Percentiles rank a stretch among this genome's conserved stretches.
Conservation (phyloP, 1,140 invertebrate genomes). For the Cylas formicarius region DNA sequence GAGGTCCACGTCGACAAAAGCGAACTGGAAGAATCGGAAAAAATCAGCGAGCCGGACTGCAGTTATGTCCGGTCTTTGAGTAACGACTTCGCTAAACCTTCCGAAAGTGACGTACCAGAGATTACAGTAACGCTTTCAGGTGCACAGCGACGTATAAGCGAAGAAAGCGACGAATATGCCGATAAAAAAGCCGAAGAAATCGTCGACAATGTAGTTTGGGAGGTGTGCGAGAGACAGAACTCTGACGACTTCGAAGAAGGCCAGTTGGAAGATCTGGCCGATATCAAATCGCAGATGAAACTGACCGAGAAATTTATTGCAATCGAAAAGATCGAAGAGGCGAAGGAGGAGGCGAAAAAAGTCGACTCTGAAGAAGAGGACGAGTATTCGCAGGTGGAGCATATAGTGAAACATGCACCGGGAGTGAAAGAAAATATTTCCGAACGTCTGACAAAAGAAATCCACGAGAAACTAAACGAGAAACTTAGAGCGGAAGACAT, state of each 20-base stretch:
- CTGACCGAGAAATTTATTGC: conserved; percentile 14
- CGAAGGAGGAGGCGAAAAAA: conserved; percentile 5
- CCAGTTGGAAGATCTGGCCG: conserved; percentile 24
- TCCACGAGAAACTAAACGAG: conserved; percentile 17
- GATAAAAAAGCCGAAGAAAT: conserved; percentile 49
- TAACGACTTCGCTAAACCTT: conserved; percentile 27
- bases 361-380: conserved; percentile 7
- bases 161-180: conserved; percentile 37
- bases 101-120: conserved; percentile 36
- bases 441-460: conserved; percentile 15
- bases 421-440: conserved; percentile 18
- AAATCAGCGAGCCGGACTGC: conserved; percentile 41
- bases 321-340: conserved; percentile 6
- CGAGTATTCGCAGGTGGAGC: conserved; percentile 9
- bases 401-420: conserved; percentile 8
- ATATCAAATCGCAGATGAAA: conserved; percentile 11
- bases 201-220: conserved; percentile 55
- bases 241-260: conserved; percentile 32
- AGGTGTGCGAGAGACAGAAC: conserved; percentile 46
- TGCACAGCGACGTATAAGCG: conserved; percentile 38
- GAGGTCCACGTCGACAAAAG: conserved; percentile 49
- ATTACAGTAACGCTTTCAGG: conserved; percentile 38
- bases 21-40: conserved; percentile 46
- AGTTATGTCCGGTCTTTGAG: conserved; percentile 33
- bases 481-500: conserved; percentile 13